Conservation (phyloP, 2,797 vertebrate genomes). For the Brachyrhaphis roseni region DNA sequence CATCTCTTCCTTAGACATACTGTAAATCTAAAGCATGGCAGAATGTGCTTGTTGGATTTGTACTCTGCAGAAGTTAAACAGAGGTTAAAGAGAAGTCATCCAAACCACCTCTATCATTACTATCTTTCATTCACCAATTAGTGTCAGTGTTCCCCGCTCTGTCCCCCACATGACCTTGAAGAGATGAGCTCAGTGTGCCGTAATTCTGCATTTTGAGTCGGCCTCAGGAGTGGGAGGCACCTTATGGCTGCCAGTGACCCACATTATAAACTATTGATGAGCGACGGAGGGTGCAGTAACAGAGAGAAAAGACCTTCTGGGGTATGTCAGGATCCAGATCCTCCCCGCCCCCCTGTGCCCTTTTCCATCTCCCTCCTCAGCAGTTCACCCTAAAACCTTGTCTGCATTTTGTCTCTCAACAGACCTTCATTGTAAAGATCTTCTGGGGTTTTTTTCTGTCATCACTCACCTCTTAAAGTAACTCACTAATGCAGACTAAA, state of each 20-base stretch:
- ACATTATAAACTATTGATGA: conserved; percentile 77
- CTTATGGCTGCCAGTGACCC: conserved; percentile 50
- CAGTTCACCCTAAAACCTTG: conserved; percentile 19
- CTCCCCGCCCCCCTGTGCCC: conserved; percentile 22
- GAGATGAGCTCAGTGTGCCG: conserved; percentile 63
- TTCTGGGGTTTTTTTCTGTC: conserved; percentile 13
- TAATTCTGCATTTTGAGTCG: conserved; percentile 73
- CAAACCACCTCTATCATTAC: conserved; percentile 61
- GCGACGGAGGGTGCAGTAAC: conserved; percentile 54
- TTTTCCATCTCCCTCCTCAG: conserved; percentile 13
- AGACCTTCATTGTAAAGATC: conserved; percentile 52
- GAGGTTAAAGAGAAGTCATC: conserved; percentile 72
- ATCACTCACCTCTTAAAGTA: conserved; percentile 3
- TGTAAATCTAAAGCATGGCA: conserved; percentile 33
- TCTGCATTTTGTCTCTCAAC: conserved; percentile 48
- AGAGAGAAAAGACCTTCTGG: conserved; percentile 36
- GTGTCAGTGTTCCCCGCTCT: conserved; percentile 57
- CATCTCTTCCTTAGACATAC: conserved; percentile 21
- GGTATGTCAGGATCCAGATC: conserved; percentile 23
- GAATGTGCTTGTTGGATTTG: conserved; percentile 38
- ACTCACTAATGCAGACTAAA: background rate
- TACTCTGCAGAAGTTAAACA: conserved; percentile 54
- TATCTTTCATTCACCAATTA: conserved; percentile 72
- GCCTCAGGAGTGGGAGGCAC: conserved; percentile 51
- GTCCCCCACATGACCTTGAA: conserved; percentile 67